Conservation (phyloP, 1,140 invertebrate genomes). For the Elymnias hypermnestra region DNA sequence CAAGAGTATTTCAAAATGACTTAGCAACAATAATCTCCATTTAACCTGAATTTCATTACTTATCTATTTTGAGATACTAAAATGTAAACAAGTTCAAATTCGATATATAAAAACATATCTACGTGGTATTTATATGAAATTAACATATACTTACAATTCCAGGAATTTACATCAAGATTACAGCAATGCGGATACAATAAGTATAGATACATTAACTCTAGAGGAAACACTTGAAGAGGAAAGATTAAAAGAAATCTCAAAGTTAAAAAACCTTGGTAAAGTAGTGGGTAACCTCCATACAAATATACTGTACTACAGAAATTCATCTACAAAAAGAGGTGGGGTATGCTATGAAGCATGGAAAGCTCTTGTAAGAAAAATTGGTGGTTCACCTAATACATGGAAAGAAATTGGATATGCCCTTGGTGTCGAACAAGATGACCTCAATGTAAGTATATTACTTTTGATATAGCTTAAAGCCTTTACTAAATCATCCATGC, state of each 20-base stretch:
- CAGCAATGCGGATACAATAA: constrained; percentile 56
- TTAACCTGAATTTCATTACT: too few species aligned
- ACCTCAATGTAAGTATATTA: constrained; percentile 56
- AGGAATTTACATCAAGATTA: constrained; percentile 46
- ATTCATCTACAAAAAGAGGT: constrained; percentile 50
- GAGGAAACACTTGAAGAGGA: constrained; percentile 50
- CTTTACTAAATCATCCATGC: too few species aligned
- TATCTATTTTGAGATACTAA: too few species aligned
- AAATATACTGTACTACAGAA: constrained; percentile 62
- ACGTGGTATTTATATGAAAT: too few species aligned
- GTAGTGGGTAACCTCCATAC: constrained; percentile 60
- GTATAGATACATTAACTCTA: constrained; percentile 53
- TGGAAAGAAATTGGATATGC: constrained; percentile 54
- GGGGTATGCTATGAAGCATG: constrained; percentile 53
- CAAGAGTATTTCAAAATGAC: too few species aligned
- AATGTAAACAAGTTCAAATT: neutral
- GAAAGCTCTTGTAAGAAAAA: constrained; percentile 49
- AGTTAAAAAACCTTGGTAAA: constrained; percentile 48
- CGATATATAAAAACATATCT: too few species aligned
- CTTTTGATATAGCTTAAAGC: neutral
- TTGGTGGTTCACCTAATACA: constrained; percentile 51
- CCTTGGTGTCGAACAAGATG: constrained; percentile 45
- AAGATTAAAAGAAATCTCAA: constrained; percentile 44
- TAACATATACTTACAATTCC: too few species aligned
- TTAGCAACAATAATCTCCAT: too few species aligned